Evolutionary conservation across 35 echinoderm and acorn worm genomes (phyloP), one percentile per base, ranked within the genome.

Genomic region (Apostichopus japonicus): DNA sequence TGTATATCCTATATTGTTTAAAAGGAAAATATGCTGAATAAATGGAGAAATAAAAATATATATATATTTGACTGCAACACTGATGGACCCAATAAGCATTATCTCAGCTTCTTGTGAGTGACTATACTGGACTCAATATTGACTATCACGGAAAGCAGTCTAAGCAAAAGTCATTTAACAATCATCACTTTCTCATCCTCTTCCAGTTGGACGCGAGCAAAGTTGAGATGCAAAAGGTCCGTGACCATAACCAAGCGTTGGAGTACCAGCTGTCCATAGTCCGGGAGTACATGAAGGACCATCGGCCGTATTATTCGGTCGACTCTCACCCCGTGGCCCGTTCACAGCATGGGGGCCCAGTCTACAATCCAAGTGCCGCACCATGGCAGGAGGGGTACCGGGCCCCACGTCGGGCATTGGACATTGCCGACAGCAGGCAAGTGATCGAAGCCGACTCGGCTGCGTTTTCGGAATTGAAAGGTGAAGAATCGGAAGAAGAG

Each of bases 251-350:
- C 72, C 72, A 91, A 79, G 90, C 90, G n/a, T 54, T 91, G 5
- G 90, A 91, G 76, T 77, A 78, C 72, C 90, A 91, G 19, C 90
- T 91, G 7, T 91, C 90, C 8, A 77, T 91, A 59, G 72, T 91
- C 22, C 2, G 61, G 72, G 90, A 91, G 76, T 91, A 91, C 72
- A 77, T 77, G 90, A 77, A 79, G n/a, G 86, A 89, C 63, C 86
- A 89, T 17, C 86, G 86, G 5, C 90, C 90, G 1, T 79, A 78
- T 16, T 91, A 91, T 65, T 91, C 90, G 8, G 77, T 91, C 23
- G 90, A 91, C 72, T 59, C 90, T n/a, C 90, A 79, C 17, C 90
- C 71, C 6, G 72, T 79, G 5, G 72, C 90, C 55, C 90, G 90
- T 51, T 53, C 90, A 7, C 11, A 21, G 9, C n/a, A 44, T 44